phyloP scores from a whole-genome alignment of 1,140 invertebrate species.

The Lepidurus packardi region DNA sequence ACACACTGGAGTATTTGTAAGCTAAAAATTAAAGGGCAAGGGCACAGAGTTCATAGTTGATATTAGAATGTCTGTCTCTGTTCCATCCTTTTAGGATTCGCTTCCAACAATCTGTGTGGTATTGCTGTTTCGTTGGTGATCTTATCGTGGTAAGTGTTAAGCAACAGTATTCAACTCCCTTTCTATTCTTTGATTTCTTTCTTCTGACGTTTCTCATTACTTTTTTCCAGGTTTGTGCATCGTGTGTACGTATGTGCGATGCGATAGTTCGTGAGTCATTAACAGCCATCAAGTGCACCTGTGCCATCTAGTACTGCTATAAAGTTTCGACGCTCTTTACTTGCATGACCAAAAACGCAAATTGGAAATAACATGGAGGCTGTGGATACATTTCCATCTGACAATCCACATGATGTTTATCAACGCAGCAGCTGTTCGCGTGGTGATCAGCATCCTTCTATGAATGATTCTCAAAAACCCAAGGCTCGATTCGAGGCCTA shows the following conservation, averaged over 20 bases:
- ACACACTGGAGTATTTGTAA: no score
- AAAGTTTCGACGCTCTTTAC: neutral
- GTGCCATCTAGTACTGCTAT: neutral
- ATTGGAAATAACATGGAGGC: neutral
- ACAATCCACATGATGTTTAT: neutral
- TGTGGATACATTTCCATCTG: neutral
- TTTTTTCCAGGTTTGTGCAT: neutral
- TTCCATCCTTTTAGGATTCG: no score
- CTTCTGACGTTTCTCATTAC: neutral
- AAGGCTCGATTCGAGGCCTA: slow-evolving; percentile 70
- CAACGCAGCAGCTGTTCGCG: neutral
- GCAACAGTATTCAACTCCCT: no score
- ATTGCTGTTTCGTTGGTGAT: no score
- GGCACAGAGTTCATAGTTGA: no score
- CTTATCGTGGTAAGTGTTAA: no score
- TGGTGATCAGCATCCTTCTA: slow-evolving; percentile 1
- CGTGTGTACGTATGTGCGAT: neutral
- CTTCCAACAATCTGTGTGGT: no score
- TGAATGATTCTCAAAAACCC: slow-evolving; percentile 36
- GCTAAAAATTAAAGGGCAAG: no score
- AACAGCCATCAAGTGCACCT: neutral
- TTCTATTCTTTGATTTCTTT: neutral
- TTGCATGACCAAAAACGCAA: neutral
- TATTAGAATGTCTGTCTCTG: no score
- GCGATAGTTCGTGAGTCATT: neutral